phyloP scores from a whole-genome alignment of 1,140 invertebrate genomes.

The Pectinophora gossypiella region DNA sequence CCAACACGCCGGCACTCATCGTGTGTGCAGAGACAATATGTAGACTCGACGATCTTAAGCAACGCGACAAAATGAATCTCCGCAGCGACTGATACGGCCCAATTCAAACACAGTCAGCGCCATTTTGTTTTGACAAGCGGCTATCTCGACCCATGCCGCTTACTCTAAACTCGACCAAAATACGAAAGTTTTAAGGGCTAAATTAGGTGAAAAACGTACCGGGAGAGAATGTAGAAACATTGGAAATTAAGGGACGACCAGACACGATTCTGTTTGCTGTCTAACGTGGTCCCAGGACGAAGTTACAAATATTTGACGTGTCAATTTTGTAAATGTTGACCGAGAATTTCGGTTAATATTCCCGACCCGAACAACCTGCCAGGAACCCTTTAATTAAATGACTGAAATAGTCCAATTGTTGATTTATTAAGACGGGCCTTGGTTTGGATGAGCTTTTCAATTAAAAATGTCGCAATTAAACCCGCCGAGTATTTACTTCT shows the following conservation, averaged over 20 bases:
- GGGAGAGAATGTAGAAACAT: constrained; percentile 51
- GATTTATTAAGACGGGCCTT: constrained; percentile 46
- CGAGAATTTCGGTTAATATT: constrained; percentile 74
- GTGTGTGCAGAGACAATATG: constrained; percentile 72
- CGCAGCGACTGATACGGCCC: constrained; percentile 71
- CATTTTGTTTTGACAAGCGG: constrained; percentile 73
- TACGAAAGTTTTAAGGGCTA: constrained; percentile 19
- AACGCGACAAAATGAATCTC: constrained; percentile 74
- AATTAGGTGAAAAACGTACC: constrained; percentile 27
- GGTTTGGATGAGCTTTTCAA: constrained; percentile 29
- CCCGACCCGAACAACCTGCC: constrained; percentile 57
- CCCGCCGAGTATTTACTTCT: no score
- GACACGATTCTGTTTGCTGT: constrained; percentile 73
- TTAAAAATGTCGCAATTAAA: constrained; percentile 13
- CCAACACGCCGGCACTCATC: constrained; percentile 61
- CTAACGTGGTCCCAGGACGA: constrained; percentile 73
- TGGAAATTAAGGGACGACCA: constrained; percentile 73
- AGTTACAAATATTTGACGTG: constrained; percentile 75
- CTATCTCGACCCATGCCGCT: constrained; percentile 31
- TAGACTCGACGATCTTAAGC: constrained; percentile 69
- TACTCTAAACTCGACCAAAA: constrained; percentile 43
- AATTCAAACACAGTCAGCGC: constrained; percentile 72
- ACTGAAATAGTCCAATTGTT: constrained; percentile 65
- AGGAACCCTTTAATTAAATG: constrained; percentile 71
- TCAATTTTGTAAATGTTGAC: constrained; percentile 75